Conservation (phyloP, 2,797 vertebrate species). For the Gallinago nigripennis region DNA sequence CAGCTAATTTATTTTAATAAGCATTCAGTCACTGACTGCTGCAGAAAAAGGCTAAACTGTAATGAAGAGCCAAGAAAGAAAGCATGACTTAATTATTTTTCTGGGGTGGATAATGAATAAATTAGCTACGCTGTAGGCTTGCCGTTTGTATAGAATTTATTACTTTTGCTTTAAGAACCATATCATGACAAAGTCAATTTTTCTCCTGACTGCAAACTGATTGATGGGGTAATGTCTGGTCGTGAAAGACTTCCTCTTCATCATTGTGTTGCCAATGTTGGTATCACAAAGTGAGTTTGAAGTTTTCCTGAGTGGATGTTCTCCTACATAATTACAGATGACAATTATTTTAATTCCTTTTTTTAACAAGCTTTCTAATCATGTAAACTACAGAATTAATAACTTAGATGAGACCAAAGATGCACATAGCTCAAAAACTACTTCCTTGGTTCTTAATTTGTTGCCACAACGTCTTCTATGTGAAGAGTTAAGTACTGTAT, state of each 20-base stretch:
- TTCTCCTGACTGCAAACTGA: constrained; percentile 77
- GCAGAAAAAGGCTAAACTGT: constrained; percentile 74
- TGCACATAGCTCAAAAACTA: background rate
- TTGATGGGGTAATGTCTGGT: constrained; percentile 70
- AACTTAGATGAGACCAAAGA: constrained; percentile 22
- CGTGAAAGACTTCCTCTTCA: constrained; percentile 67
- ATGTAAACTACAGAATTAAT: constrained; percentile 31
- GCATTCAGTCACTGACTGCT: constrained; percentile 78
- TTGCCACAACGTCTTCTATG: background rate
- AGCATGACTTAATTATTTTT: constrained; percentile 85
- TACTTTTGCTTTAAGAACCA: constrained; percentile 87
- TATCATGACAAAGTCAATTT: constrained; percentile 84
- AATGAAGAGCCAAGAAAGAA: constrained; percentile 78
- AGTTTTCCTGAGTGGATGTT: constrained; percentile 55
- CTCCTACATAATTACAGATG: constrained; percentile 64
- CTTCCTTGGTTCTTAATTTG: background rate
- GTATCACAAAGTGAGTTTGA: constrained; percentile 57
- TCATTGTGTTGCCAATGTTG: constrained; percentile 50
- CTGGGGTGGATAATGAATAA: constrained; percentile 86
- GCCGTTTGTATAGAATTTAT: constrained; percentile 78
- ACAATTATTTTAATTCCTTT: constrained; percentile 53
- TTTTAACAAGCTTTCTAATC: constrained; percentile 50
- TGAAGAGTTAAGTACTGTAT: background rate
- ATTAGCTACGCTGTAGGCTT: constrained; percentile 84
- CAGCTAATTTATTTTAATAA: constrained; percentile 86